Conservation (phyloP, 1,140 invertebrate genomes). For the Drosophila yakuba region DNA sequence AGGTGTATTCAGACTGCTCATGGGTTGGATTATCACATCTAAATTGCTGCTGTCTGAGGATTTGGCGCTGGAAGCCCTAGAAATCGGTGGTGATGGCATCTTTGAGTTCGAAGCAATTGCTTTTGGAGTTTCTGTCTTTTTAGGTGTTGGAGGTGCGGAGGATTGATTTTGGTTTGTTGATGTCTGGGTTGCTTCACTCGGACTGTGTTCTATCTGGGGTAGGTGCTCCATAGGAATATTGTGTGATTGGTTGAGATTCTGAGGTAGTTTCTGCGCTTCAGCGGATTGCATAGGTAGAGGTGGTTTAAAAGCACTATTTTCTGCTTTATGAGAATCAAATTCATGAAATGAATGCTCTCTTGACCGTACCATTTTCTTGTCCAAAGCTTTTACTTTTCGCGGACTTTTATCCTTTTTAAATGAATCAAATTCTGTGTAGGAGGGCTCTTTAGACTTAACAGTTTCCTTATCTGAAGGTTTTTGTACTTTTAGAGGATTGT, state of each 20-base stretch:
- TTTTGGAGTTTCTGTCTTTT: not conserved
- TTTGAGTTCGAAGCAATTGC: not conserved
- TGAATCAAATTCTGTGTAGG: constrained; percentile 8
- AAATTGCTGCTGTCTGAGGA: constrained; percentile 49
- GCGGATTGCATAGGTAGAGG: not conserved
- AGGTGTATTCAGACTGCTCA: constrained; percentile 63
- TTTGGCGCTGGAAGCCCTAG: constrained; percentile 30
- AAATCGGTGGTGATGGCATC: constrained; percentile 7
- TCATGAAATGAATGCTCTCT: not conserved
- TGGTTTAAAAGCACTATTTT: not conserved
- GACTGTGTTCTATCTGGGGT: constrained; percentile 5
- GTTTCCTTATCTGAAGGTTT: not conserved
- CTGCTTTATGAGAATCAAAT: not conserved
- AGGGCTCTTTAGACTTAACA: constrained; percentile 13
- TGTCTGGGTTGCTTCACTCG: not conserved
- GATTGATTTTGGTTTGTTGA: constrained; percentile 3
- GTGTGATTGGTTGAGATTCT: not conserved
- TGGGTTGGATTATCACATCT: constrained; percentile 55
- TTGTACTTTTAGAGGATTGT: not conserved
- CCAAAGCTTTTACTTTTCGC: not conserved
- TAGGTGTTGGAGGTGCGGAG: constrained; percentile 1
- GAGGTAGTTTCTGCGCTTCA: not conserved
- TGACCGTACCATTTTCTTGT: not conserved
- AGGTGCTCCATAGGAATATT: not conserved
- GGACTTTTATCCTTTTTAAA: not conserved